Conservation (phyloP, 2,113 vertebrate genomes). For the Protobothrops flavoviridis region DNA sequence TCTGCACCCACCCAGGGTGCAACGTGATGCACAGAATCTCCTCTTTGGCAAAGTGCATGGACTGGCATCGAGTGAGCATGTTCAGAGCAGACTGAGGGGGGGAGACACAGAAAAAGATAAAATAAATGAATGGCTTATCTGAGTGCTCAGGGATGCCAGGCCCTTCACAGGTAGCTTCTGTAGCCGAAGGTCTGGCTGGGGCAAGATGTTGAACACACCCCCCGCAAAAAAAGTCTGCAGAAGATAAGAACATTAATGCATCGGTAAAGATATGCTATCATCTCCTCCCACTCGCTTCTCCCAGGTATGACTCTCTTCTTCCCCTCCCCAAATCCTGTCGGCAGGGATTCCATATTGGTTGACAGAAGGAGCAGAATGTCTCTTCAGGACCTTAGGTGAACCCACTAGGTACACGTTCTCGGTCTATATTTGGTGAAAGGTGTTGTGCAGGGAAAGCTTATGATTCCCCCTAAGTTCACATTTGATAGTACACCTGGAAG, state of each 20-base stretch:
- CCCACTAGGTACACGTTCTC: background rate
- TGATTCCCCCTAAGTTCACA: background rate
- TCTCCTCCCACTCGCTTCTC: background rate
- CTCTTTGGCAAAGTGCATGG: constrained; percentile 15
- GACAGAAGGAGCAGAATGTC: background rate
- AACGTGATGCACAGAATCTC: constrained; percentile 24
- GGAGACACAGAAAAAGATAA: background rate
- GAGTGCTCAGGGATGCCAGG: background rate
- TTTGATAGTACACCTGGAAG: background rate
- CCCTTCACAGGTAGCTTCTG: background rate
- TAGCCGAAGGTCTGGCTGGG: background rate
- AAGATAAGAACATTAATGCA: background rate
- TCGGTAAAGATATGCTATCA: background rate
- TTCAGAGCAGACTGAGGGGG: constrained; percentile 47
- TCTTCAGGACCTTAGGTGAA: background rate
- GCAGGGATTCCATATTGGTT: background rate
- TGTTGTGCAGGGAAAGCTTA: background rate
- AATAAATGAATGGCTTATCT: background rate
- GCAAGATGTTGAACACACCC: background rate
- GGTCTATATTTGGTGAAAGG: background rate
- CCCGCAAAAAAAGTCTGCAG: background rate
- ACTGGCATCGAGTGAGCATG: constrained; percentile 47
- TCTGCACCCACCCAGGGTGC: constrained; percentile 51
- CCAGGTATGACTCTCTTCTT: background rate
- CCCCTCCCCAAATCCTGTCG: background rate